Base-by-base conservation (phyloP, 2,113 vertebrate genomes). In the Apteryx owenii region DNA sequence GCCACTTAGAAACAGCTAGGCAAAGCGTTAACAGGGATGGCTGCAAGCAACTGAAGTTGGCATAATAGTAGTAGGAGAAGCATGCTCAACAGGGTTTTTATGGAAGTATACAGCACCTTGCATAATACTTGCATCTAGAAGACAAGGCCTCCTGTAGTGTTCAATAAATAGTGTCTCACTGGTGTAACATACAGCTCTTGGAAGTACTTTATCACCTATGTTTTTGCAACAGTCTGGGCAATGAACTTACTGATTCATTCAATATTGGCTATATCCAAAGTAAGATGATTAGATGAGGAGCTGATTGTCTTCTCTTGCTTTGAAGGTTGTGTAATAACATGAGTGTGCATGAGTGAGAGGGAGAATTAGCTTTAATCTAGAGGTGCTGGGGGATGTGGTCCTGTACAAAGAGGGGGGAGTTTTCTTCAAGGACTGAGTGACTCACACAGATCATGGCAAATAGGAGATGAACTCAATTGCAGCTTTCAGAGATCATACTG, bases 301-400 rank as follows among this genome's bases (percentile, higher is more conserved):
- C 6, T 8, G 23, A 61, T 61, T 53, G 6, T 60, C 18, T 66
- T 38, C 9, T 69, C 19, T 38, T 46, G 28, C 65, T 85, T 77
- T 66, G 68, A 44, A 44, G 19, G 7, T 53, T 72, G 18, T 81
- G 3, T 73, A 50, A 64, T 72, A 84, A 33, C 2, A 0, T 54
- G 40, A 64, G 16, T 0, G 46, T 48, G 46, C 46, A 48, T 19
- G 46, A 48, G 18, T 48, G 46, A 19, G 46, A 48, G 46, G 46
- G 1, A 48, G 61, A 81, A 20, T 69, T 82, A 73, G 14, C n/a
- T 92, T 83, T 90, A 48, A 73, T n/a, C 19, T 62, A 25, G 68
- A 85, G 14, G 2, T 53, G 3, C 61, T 70, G 38, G 13, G 13
- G 5, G 11, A 7, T 3, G 0, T 78, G 12, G 11, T 3, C 31